Evolutionary conservation across 2,888 invertebrate genomes (phyloP), one percentile per base, ranked within the genome.

Genomic region (Orgyia antiqua): DNA sequence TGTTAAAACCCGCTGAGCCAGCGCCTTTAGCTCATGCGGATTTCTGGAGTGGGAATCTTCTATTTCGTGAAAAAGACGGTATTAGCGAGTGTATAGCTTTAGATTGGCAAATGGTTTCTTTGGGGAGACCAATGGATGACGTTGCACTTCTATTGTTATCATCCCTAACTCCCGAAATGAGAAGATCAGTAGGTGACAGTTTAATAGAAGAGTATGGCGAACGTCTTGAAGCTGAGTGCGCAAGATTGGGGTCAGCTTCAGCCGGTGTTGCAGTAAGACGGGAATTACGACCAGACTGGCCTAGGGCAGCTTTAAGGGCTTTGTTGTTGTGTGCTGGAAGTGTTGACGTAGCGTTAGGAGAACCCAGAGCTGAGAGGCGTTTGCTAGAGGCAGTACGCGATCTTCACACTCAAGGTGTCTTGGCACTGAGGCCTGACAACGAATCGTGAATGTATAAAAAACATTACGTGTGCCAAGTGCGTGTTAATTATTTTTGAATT

Each of bases 91-190:
- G 94, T 61, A 88, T 90, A 31, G 92, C 93, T 27, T 74, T 94
- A 24, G 94, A 94, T 66, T 94, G 94, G 94, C 94, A 94, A 82
- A 94, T 94, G 94, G 92, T 94, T 26, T 93, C 93, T 1, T 89
- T 92, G 41, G 92, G 92, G 42, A 80, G 88, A 52, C 93, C 93
- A 10, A 94, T 93, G 63, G 94, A 94, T 66, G 94, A 94, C 61
- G 87, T 94, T 5, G 94, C 94, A 0, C 72, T 93, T 10, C 72
- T 94, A 28, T 80, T 94, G 27, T 80, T 92, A 4, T 93, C 93
- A 39, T 94, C 94, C 1, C 82, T 94, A 24, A 89, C 92, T 0
- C 91, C 93, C 0, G 91, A 92, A 56, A 68, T 93, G 43, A 87
- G 94, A 31, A 87, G 93, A 38, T 72, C 88, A 12, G 87, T 90